Base-by-base conservation (phyloP, 2,888 invertebrate genomes). In the Tachina fera region DNA sequence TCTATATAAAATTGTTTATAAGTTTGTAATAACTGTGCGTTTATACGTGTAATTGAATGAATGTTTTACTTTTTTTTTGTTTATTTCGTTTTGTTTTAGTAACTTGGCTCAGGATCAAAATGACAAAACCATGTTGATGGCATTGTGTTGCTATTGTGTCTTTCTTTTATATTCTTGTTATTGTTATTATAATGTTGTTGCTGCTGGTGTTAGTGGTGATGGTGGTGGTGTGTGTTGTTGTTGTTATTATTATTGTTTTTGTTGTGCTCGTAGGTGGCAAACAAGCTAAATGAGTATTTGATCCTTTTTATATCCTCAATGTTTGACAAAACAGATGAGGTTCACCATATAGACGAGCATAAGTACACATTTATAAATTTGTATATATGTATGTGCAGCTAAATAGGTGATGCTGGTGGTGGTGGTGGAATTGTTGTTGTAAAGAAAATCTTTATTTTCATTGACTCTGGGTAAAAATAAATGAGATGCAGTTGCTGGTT, bases 281-380 rank as follows among this genome's bases (percentile, higher is more conserved):
- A 80, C 82, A 83, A 82, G 79, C 87, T 78, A 88, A 89, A 89
- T 89, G 88, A 89, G 88, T 86, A 87, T 88, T 88, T 89, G 89
- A 89, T 89, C 88, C 88, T 77, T 89, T 89, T 89, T 88, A 88
- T 89, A 90, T 87, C 88, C 88, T 83, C 84, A 88, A 87, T 88
- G 88, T 87, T 87, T 87, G 87, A 87, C 88, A 88, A 88, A 88
- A 88, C 88, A 88, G 88, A 88, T 88, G 88, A 88, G 88, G 87
- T 87, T 87, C 85, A 76, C 77, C 78, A 78, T 70, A 63, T 71
- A 83, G 58, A 56, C 68, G 16, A 3, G 39, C 61, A 51, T 16
- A 49, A 41, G 22, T 41, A 67, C 13, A 76, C 10, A 16, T 51
- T 60, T 61, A 56, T 31, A 58, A 10, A 31, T 19, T 11, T 19